Evolutionary conservation across 2,888 invertebrate genomes (phyloP), one percentile per base, ranked within the genome.

Genomic region (Falcaria lacertinaria): DNA sequence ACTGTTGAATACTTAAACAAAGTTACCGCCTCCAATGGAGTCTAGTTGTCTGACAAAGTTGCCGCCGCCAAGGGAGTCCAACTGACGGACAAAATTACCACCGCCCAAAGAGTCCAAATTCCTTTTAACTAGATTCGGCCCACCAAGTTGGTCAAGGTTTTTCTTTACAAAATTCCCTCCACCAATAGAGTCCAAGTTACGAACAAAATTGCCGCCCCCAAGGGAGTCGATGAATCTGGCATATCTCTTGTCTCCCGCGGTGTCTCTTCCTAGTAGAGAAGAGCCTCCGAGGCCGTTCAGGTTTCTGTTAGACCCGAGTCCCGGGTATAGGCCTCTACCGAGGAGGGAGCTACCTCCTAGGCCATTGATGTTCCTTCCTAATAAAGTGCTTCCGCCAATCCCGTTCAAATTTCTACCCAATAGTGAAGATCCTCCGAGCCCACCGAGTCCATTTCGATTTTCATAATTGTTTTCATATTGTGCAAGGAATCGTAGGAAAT

Each of bases 1-100:
- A 42, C 17, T 46, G 36, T 38, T 35, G 44, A 43, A 36, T 38
- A 35, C 64, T 75, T 69, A 80, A 38, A 85, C 74, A 43, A 88
- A 67, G 66, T 88, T 88, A 16, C 74, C 77, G 5, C 85, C 88
- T 36, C 85, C 86, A 16, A 87, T 60, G 28, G 79, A 66, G 48
- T 84, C 78, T 16, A 84, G 57, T 48, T 82, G 66, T 39, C 89
- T 76, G 5, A 89, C 79, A 15, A 90, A 76, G 65, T 91, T 90
- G 14, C 86, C 87, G 1, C 90, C 90, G 2, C 91, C 90, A 4
- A 91, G 69, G 1, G 87, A 80, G 54, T 91, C 90, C 38, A 90
- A 60, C 52, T 80, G 82, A 7, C 86, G 69, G 2, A 86, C 80
- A n/a, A 89, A 65, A 53, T 86, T 87, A 8, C 80, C 81, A 1